These are phyloP conservation scores for Aurelia coerulea DNA, from an alignment of 30 jellyfish, hydroid and myxozoan genomes.

Conservation along the genomic window DNA sequence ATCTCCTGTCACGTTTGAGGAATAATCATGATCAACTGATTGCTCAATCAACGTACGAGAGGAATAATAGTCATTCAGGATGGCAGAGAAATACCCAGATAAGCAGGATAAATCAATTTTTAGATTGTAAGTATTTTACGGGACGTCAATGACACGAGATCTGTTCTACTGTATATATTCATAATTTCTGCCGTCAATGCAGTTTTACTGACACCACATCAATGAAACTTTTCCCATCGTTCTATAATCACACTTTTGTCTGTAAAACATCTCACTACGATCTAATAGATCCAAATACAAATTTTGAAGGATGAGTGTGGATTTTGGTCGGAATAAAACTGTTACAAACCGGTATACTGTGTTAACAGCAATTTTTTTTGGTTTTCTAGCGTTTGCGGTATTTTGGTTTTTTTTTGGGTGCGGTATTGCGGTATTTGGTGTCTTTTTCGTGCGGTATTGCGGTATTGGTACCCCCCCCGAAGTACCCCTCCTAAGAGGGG, in stretches of 20 bases:
- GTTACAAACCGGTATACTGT: not conserved
- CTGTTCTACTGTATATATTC: not conserved
- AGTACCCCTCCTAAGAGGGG: constrained; percentile 16
- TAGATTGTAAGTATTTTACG: not conserved
- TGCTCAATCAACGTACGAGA: too few species aligned
- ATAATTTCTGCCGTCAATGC: not conserved
- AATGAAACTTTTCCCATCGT: not conserved
- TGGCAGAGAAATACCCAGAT: not conserved
- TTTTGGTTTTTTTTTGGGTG: constrained; percentile 6
- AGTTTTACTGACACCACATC: not conserved
- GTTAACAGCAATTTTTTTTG: not conserved
- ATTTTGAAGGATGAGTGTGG: not conserved
- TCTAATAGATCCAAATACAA: not conserved
- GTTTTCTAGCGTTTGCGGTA: constrained; percentile 11
- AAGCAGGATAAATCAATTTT: not conserved
- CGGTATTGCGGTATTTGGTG: constrained; percentile 10
- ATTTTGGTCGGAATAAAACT: not conserved
- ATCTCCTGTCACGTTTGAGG: too few species aligned
- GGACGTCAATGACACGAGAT: not conserved
- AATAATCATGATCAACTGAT: too few species aligned
- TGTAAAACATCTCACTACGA: not conserved
- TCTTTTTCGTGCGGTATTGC: not conserved
- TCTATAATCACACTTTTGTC: not conserved
- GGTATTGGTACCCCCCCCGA: constrained; percentile 14
- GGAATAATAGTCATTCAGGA: not conserved